Evolutionary conservation across 2,113 vertebrate species (phyloP).

Genomic region (Phoxinus phoxinus): DNA sequence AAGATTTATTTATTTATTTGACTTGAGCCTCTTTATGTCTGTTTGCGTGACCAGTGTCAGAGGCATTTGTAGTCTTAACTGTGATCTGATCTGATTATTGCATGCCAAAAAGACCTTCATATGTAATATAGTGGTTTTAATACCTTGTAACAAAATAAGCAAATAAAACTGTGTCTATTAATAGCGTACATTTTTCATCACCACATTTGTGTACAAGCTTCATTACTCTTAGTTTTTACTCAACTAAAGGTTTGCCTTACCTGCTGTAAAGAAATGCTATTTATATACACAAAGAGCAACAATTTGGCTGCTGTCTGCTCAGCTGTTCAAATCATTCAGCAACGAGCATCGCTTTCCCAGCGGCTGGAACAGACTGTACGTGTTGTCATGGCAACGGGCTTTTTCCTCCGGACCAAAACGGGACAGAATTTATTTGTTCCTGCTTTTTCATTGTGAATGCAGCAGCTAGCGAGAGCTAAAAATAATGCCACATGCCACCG

Average conservation of each 20-base stretch:
- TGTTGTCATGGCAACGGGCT: slow-evolving; percentile 59
- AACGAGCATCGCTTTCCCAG: slow-evolving; percentile 28
- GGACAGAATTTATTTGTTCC: neutral
- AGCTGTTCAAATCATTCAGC: slow-evolving; percentile 38
- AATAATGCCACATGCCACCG: slow-evolving; percentile 32
- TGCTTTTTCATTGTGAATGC: slow-evolving; percentile 14
- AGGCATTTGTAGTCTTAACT: slow-evolving; percentile 46
- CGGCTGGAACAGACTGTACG: slow-evolving; percentile 21
- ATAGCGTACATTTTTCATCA: slow-evolving; percentile 24
- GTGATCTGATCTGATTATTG: slow-evolving; percentile 69
- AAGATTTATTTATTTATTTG: neutral
- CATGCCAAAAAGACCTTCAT: slow-evolving; percentile 80
- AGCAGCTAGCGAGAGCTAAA: too few relatives aligned
- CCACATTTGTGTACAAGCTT: neutral
- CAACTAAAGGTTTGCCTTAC: neutral
- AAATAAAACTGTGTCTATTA: slow-evolving; percentile 26
- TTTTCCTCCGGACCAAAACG: slow-evolving; percentile 24
- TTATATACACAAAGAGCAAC: neutral
- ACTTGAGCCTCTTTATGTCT: slow-evolving; percentile 25
- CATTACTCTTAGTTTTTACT: neutral
- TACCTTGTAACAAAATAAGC: slow-evolving; percentile 54
- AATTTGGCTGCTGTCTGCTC: slow-evolving; percentile 15
- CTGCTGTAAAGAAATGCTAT: slow-evolving; percentile 1
- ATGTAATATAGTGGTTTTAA: slow-evolving; percentile 64
- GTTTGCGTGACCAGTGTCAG: slow-evolving; percentile 22